A percentile compares a stretch with the other conserved stretches of the same genome.
Conservation (phyloP, 1,140 invertebrate species). For the Bacillus rossius region DNA sequence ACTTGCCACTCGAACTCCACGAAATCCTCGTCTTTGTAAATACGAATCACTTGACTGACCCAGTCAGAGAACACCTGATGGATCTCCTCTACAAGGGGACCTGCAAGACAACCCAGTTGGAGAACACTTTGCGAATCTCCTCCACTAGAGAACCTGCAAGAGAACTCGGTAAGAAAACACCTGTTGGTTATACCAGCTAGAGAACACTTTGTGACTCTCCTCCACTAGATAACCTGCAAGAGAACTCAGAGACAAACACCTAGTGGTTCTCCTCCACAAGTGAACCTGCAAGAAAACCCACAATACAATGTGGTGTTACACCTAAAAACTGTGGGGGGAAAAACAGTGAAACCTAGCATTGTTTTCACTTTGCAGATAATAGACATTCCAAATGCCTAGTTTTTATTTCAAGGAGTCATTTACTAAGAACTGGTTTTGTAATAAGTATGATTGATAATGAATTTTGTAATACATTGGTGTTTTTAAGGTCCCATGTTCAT, state of each 20-base stretch:
- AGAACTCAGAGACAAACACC: constrained; percentile 31
- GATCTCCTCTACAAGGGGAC: constrained; percentile 65
- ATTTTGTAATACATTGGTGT: no score
- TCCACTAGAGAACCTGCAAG: constrained; percentile 44
- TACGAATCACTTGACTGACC: constrained; percentile 72
- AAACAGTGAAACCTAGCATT: no score
- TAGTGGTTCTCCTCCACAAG: constrained; percentile 72
- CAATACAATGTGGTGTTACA: neutral
- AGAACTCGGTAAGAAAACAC: constrained; percentile 41
- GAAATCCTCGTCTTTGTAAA: constrained; percentile 59
- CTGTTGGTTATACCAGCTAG: constrained; percentile 88
- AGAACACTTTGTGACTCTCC: no score
- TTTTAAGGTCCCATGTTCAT: no score
- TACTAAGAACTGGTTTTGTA: no score
- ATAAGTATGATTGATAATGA: no score
- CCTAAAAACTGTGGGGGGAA: no score
- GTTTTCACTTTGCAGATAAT: neutral
- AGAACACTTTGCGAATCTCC: no score
- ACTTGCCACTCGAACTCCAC: constrained; percentile 91
- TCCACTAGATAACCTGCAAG: constrained; percentile 44
- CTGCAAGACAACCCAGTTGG: constrained; percentile 6
- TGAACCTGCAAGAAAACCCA: neutral
- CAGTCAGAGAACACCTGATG: constrained; percentile 69
- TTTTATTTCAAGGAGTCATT: no score
- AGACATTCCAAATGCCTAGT: no score